phyloP scores from a whole-genome alignment of 2,113 vertebrate genomes.

The Felis chaus region DNA sequence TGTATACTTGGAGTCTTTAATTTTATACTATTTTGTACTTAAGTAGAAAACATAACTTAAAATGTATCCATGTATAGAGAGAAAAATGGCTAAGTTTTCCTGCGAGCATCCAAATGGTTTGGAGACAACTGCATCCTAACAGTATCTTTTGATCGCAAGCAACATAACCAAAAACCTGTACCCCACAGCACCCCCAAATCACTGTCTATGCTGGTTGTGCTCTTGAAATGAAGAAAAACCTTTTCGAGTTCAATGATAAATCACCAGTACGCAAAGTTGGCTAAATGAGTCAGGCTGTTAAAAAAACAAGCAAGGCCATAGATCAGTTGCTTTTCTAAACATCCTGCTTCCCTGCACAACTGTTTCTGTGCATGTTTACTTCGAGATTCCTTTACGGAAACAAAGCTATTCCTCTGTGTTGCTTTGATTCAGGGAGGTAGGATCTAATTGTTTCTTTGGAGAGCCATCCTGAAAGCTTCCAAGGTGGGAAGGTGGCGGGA shows the following conservation, averaged over 20 bases:
- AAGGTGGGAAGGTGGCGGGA: not conserved
- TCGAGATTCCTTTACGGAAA: not conserved
- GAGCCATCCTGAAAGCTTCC: slow-evolving; percentile 19
- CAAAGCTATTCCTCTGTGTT: not conserved
- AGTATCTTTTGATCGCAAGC: not conserved
- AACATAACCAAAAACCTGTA: not conserved
- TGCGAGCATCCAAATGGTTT: not conserved
- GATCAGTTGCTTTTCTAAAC: not conserved
- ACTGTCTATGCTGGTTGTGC: accelerated
- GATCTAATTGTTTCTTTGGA: slow-evolving; percentile 36
- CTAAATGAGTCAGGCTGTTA: not conserved
- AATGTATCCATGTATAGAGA: not conserved
- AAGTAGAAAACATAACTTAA: not conserved
- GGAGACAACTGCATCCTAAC: not conserved
- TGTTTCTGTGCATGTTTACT: not conserved
- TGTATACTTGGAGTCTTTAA: not conserved
- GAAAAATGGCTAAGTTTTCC: not conserved
- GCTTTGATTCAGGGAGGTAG: not conserved
- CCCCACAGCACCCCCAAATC: not conserved
- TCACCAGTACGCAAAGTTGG: not conserved
- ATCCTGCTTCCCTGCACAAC: not conserved
- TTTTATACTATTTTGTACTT: not conserved
- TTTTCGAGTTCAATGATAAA: not conserved
- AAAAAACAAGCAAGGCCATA: not conserved
- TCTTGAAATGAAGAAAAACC: not conserved